phyloP scores from a whole-genome alignment of 2,113 vertebrate species.

The Cairina moschata region DNA sequence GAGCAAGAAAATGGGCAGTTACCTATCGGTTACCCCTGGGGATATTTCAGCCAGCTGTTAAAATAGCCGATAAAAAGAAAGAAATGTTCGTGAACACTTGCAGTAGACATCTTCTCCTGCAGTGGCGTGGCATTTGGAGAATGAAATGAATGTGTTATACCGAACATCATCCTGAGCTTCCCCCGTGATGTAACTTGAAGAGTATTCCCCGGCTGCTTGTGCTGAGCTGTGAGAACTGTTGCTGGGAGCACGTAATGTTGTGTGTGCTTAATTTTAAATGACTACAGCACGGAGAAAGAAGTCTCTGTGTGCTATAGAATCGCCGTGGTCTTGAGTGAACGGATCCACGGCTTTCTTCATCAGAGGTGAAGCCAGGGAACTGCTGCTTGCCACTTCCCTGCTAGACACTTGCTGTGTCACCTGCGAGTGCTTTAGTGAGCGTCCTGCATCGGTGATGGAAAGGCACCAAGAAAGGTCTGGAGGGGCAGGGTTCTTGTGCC shows the following conservation, averaged over 20 bases:
- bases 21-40: not conserved
- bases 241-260: not conserved
- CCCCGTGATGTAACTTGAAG: slow-evolving; percentile 42
- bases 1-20: not conserved
- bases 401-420: not conserved
- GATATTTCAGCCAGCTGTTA: not conserved
- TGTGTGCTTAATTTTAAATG: slow-evolving; percentile 14
- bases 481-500: not conserved
- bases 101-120: not conserved
- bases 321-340: not conserved
- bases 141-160: not conserved
- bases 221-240: slow-evolving; percentile 24
- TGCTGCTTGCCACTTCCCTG: not conserved
- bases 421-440: not conserved
- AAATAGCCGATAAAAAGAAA: not conserved
- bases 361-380: not conserved
- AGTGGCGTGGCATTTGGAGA: slow-evolving; percentile 4
- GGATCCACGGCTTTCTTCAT: not conserved
- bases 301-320: not conserved
- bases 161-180: slow-evolving; percentile 38
- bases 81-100: not conserved
- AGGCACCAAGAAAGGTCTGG: not conserved
- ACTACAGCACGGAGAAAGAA: not conserved
- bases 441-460: not conserved
- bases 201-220: not conserved